Evolutionary conservation across 2,888 invertebrate genomes (phyloP).

Genomic region (Hylaea fasciaria): DNA sequence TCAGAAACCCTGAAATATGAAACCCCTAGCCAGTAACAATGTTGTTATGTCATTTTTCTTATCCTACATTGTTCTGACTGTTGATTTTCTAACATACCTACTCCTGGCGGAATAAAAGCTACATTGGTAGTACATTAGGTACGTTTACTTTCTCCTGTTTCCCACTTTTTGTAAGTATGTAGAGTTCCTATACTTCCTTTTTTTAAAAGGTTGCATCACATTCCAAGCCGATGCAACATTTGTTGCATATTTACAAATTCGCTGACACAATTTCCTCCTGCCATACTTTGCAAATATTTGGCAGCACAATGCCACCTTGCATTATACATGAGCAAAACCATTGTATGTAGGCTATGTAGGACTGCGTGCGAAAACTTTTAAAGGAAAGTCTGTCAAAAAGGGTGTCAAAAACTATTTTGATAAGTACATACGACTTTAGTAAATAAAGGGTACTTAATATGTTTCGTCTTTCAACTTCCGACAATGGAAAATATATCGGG

Average conservation of each 20-base stretch:
- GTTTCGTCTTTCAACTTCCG: no score
- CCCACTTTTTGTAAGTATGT: not conserved
- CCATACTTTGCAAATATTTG: constrained; percentile 42
- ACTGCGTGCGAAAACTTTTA: constrained; percentile 37
- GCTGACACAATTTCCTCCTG: constrained; percentile 42
- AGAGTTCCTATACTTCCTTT: not conserved
- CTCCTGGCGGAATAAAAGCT: no score
- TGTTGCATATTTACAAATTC: constrained; percentile 17
- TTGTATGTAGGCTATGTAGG: constrained; percentile 30
- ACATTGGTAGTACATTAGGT: no score
- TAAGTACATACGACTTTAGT: no score
- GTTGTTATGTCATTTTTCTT: no score
- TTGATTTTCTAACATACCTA: no score
- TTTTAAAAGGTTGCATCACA: not conserved
- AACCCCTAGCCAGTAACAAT: no score
- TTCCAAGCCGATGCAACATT: not conserved
- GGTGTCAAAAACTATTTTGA: not conserved
- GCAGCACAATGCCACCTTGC: constrained; percentile 40
- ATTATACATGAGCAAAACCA: constrained; percentile 49
- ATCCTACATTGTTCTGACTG: no score
- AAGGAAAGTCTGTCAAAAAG: constrained; percentile 29
- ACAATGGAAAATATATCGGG: no score
- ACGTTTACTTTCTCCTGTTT: no score
- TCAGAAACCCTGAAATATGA: no score
- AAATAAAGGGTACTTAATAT: no score